These are phyloP conservation scores for Ormyrus thymus DNA, from an alignment of 2,888 invertebrate species.

Conservation along the genomic window DNA sequence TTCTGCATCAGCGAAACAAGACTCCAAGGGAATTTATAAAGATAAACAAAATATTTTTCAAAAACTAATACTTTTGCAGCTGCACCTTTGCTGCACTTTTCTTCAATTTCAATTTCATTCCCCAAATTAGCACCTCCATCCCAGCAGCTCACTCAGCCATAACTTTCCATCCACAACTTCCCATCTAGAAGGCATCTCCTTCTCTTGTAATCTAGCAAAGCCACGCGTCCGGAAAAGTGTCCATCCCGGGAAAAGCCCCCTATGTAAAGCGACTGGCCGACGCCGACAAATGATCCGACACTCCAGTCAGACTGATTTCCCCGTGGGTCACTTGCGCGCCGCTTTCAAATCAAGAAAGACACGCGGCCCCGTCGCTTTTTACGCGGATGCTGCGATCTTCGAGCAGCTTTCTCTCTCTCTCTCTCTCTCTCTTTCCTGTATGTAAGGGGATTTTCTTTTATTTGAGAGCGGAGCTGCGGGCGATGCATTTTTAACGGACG, in stretches of 20 bases:
- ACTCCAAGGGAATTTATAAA: too few relatives aligned
- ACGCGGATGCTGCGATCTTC: not conserved
- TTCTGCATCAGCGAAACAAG: too few relatives aligned
- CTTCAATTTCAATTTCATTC: too few relatives aligned
- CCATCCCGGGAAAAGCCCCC: not conserved
- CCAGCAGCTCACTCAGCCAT: too few relatives aligned
- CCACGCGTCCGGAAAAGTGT: not conserved
- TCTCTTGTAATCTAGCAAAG: constrained; percentile 19
- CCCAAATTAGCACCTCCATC: too few relatives aligned
- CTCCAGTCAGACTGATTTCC: constrained; percentile 58
- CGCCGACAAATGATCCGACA: constrained; percentile 56
- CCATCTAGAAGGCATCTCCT: too few relatives aligned
- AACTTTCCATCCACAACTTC: too few relatives aligned
- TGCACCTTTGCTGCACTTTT: too few relatives aligned
- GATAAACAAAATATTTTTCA: too few relatives aligned
- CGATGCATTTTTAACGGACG: constrained; percentile 17
- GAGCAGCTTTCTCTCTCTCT: not conserved
- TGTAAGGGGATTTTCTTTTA: constrained; percentile 6
- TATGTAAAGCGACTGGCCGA: constrained; percentile 56
- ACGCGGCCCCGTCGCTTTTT: not conserved
- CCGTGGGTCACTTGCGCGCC: constrained; percentile 59
- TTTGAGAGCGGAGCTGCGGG: not conserved
- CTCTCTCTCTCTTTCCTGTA: not conserved
- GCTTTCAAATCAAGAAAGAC: constrained; percentile 54
- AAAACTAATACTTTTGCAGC: too few relatives aligned